Conservation (phyloP, 2,113 vertebrate genomes). For the Pollachius pollachius region DNA sequence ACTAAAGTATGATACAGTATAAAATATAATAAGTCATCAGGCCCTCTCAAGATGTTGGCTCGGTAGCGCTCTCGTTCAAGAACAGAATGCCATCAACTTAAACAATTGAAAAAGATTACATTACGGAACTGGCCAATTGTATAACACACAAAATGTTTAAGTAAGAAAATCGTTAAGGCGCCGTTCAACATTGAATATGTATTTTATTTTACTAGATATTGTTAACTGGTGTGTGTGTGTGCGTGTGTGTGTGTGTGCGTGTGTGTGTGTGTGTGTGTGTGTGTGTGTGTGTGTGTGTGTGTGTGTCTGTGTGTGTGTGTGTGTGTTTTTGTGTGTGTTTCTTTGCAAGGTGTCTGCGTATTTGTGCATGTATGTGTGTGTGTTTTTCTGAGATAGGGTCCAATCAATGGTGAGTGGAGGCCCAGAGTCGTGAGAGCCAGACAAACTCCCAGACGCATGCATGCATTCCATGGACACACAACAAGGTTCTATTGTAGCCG, state of each 20-base stretch:
- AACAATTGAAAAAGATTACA: too few species aligned
- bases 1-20: too few species aligned
- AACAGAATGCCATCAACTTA: too few species aligned
- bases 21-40: too few species aligned
- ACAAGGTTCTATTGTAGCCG: neutral
- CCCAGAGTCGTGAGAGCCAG: neutral
- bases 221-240: neutral
- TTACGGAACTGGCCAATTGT: neutral
- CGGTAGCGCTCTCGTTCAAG: too few species aligned
- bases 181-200: neutral
- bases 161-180: neutral
- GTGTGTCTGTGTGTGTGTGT: neutral
- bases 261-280: neutral
- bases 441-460: neutral
- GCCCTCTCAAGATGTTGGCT: too few species aligned
- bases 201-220: neutral
- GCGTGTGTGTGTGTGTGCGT: constrained; percentile 1
- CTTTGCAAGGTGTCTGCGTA: too few species aligned
- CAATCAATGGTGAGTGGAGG: too few species aligned
- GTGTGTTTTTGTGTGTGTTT: neutral
- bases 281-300: neutral
- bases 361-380: neutral
- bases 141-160: neutral
- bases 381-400: too few species aligned
- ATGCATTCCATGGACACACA: neutral